phyloP scores from a whole-genome alignment of 1,140 invertebrate genomes.

The Mesaphorura yosii region DNA sequence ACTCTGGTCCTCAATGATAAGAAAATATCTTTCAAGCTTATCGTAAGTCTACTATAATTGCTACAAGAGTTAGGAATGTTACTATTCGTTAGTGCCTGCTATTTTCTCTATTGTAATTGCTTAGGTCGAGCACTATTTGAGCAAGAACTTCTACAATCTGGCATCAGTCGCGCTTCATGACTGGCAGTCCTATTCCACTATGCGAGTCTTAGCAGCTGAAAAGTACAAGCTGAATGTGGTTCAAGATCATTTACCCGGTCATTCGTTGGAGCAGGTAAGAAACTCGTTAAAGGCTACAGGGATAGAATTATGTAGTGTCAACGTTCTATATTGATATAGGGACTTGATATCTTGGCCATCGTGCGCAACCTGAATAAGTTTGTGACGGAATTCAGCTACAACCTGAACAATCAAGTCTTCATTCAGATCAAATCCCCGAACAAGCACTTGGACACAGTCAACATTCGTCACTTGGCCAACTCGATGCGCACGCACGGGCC shows the following conservation, averaged over 20 bases:
- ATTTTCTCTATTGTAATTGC: too few relatives aligned
- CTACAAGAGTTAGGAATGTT: neutral
- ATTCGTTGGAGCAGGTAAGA: slow-evolving; percentile 78
- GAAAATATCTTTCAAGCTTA: slow-evolving; percentile 34
- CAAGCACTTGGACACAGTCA: slow-evolving; percentile 92
- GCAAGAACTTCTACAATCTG: slow-evolving; percentile 92
- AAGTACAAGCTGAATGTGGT: slow-evolving; percentile 71
- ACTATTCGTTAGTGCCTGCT: neutral
- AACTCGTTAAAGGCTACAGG: neutral
- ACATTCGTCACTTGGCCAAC: slow-evolving; percentile 90
- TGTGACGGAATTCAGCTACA: slow-evolving; percentile 87
- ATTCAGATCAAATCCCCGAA: slow-evolving; percentile 82
- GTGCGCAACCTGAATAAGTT: slow-evolving; percentile 95
- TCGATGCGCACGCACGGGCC: slow-evolving; percentile 95
- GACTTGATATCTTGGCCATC: slow-evolving; percentile 93
- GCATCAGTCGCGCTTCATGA: slow-evolving; percentile 94
- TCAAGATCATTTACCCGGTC: slow-evolving; percentile 86
- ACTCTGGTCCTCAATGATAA: slow-evolving; percentile 39
- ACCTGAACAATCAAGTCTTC: slow-evolving; percentile 95
- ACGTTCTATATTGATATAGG: slow-evolving; percentile 41
- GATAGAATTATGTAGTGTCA: neutral
- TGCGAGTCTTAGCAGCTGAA: slow-evolving; percentile 80
- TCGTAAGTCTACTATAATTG: slow-evolving; percentile 21
- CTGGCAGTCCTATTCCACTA: slow-evolving; percentile 93
- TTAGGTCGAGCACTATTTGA: slow-evolving; percentile 69